Evolutionary conservation across 2,113 vertebrate species (phyloP).

Genomic region (Irena cyanogastra): DNA sequence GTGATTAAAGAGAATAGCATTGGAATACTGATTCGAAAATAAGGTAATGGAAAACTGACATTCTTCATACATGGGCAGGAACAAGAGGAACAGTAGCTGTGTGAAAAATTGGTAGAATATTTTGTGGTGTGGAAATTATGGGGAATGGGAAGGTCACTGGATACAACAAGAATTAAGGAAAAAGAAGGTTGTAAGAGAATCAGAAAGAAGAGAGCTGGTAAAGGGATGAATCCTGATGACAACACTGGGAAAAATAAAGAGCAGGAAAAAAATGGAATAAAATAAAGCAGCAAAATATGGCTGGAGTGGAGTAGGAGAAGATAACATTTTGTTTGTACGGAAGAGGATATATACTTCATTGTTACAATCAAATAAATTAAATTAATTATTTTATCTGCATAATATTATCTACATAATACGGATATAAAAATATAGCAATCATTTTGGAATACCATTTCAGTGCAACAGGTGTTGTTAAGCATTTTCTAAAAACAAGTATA

Average conservation of each 20-base stretch:
- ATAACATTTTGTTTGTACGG: not conserved
- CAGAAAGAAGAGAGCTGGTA: not conserved
- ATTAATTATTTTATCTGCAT: not conserved
- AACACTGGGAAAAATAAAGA: not conserved
- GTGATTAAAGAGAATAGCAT: not conserved
- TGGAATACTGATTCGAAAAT: not conserved
- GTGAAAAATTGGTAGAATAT: not conserved
- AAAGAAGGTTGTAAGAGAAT: not conserved
- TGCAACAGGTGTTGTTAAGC: not conserved
- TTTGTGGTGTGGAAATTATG: not conserved
- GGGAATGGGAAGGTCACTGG: not conserved
- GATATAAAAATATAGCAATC: not conserved
- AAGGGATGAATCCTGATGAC: not conserved
- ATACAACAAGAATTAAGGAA: not conserved
- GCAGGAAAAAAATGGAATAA: not conserved
- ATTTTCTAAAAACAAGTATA: not conserved
- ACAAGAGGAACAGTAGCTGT: not conserved
- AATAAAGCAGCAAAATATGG: not conserved
- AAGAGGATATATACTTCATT: not conserved
- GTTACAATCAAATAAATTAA: not conserved
- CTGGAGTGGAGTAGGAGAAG: not conserved
- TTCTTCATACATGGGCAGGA: not conserved
- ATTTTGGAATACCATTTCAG: not conserved
- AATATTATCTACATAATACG: not conserved
- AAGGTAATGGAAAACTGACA: not conserved